phyloP scores from a whole-genome alignment of 2,888 invertebrate genomes.

The Nesidiocoris tenuis region DNA sequence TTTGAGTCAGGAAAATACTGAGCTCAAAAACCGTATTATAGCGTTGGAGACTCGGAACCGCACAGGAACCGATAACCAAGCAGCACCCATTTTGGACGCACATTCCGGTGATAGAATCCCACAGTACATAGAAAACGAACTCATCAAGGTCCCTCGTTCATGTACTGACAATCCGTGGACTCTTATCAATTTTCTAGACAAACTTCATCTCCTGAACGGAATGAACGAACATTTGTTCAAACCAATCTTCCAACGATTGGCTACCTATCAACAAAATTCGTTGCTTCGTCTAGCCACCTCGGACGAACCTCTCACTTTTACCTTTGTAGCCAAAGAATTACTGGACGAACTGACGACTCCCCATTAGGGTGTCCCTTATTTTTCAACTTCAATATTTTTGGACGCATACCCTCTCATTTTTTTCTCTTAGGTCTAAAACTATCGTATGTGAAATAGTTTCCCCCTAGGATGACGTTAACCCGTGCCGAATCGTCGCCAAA shows the following conservation, averaged over 20 bases:
- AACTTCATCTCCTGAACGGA: slow-evolving; percentile 1
- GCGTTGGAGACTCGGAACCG: not conserved
- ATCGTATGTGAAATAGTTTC: too few species aligned
- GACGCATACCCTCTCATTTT: too few species aligned
- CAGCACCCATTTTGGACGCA: not conserved
- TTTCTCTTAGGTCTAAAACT: too few species aligned
- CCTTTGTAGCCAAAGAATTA: not conserved
- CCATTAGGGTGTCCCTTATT: too few species aligned
- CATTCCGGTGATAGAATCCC: not conserved
- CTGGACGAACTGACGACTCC: slow-evolving; percentile 25
- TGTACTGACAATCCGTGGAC: slow-evolving; percentile 21
- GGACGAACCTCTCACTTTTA: not conserved
- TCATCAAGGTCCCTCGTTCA: not conserved
- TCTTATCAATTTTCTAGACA: slow-evolving; percentile 16
- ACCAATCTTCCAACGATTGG: slow-evolving; percentile 19
- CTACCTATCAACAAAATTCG: slow-evolving; percentile 15
- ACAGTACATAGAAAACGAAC: slow-evolving; percentile 1
- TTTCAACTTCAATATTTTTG: too few species aligned
- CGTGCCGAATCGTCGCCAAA: too few species aligned
- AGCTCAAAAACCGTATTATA: not conserved
- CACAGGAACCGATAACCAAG: not conserved
- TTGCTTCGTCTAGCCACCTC: not conserved
- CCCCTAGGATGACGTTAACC: too few species aligned
- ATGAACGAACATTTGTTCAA: slow-evolving; percentile 17
- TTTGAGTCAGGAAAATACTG: not conserved